Evolutionary conservation across 2,888 invertebrate species (phyloP), one percentile per base, ranked within the genome.

Genomic region (Melipona beecheii): DNA sequence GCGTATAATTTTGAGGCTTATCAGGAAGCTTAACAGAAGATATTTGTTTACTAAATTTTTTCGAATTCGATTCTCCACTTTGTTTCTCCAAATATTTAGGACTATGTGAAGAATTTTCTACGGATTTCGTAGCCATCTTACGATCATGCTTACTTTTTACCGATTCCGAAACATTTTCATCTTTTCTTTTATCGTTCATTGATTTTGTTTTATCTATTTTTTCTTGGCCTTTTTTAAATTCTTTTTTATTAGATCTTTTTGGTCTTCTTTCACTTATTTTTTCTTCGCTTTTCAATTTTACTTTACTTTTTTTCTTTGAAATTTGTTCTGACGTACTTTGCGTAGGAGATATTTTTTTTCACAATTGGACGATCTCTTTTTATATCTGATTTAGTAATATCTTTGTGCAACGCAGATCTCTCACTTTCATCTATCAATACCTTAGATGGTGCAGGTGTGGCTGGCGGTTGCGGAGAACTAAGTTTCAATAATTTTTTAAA

Each of bases 401-500:
- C 9, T 60, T 70, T 17, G 1, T 60, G 58, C 2, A n/a, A 9
- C 11, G 15, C 5, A 49, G 58, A 0, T 81, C 76, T 17, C 31
- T 56, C 21, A 64, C 24, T 19, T 68, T 52, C 27, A 11, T 21
- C n/a, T 66, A 75, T 58, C 54, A 27, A 31, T 76, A 31, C 2
- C n/a, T 56, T 56, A 15, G 77, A 75, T n/a, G 72, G 50, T 21
- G 27, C 27, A 31, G 79, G 58, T 0, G 66, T 74, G 15, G 72
- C 27, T 21, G 52, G 49, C 58, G 66, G 68, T 73, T 68, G 36
- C n/a, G 84, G 70, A 49, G 83, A 54, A 70, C 86, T 86, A 11
- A 91, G 75, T 56, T 90, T 88, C 24, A 87, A 62, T 19, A 80
- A 72, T 6, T 77, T 72, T 66, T 88, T 87, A 62, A 90, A 91